These are phyloP conservation scores for Astropecten irregularis DNA, from an alignment of 53 echinoderm and acorn worm species.

Conservation along the genomic window DNA sequence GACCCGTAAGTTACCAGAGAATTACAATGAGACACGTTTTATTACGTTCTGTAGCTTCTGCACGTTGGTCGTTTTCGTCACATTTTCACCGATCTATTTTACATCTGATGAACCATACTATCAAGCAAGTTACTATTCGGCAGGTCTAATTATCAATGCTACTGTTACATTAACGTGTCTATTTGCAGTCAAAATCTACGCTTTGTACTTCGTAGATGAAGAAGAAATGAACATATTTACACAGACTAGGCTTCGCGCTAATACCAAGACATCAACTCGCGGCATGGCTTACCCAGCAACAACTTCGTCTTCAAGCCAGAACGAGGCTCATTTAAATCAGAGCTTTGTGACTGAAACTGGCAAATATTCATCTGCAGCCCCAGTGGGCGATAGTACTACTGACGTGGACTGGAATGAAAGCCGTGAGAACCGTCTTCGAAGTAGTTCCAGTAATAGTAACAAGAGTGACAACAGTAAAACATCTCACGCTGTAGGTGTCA, in stretches of 20 bases:
- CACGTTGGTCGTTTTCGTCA: conserved; percentile 79
- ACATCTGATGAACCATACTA: conserved; percentile 72
- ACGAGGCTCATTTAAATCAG: conserved; percentile 34
- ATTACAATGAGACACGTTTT: conserved; percentile 96
- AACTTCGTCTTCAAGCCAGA: conserved; percentile 6
- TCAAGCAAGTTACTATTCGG: conserved; percentile 73
- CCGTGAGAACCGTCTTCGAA: not conserved
- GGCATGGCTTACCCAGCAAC: not conserved
- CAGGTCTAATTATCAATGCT: conserved; percentile 85
- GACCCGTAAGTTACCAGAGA: conserved; percentile 92
- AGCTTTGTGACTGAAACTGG: conserved; percentile 14
- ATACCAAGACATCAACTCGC: conserved; percentile 56
- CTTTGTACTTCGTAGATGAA: conserved; percentile 92
- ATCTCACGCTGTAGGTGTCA: not conserved
- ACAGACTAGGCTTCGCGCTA: conserved; percentile 78
- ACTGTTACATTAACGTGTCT: conserved; percentile 85
- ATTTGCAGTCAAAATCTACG: conserved; percentile 91
- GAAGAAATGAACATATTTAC: conserved; percentile 86
- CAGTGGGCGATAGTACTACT: not conserved
- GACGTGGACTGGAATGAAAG: not conserved
- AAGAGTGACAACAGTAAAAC: not conserved
- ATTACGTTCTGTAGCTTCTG: conserved; percentile 92
- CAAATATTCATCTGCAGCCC: not conserved
- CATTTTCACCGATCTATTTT: conserved; percentile 90
- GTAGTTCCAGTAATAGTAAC: conserved; percentile 12